These are phyloP conservation scores for Drosophila arawakana DNA, from an alignment of 1,140 invertebrate genomes.

Conservation along the genomic window DNA sequence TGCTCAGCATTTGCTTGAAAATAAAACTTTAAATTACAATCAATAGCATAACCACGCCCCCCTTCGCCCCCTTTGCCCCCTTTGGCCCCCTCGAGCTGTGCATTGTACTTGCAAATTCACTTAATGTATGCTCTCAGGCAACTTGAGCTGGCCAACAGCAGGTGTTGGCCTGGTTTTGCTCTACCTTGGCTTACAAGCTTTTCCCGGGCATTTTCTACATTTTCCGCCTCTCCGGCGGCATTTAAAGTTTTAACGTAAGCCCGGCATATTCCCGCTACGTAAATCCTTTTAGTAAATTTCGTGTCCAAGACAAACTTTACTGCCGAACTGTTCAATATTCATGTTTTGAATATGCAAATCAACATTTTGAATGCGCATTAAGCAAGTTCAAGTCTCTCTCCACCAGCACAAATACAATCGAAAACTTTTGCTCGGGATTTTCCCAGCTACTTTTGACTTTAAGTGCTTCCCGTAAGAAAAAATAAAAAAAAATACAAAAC, in stretches of 20 bases:
- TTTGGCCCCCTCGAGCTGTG: neutral
- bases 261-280: too few relatives aligned
- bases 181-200: constrained; percentile 10
- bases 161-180: constrained; percentile 13
- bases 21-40: constrained; percentile 71
- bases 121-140: constrained; percentile 38
- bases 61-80: neutral
- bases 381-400: constrained; percentile 28
- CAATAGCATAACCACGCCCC: constrained; percentile 28
- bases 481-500: constrained; percentile 6
- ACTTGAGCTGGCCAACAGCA: constrained; percentile 7
- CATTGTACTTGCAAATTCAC: constrained; percentile 63
- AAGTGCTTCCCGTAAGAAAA: constrained; percentile 3
- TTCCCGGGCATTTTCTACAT: constrained; percentile 12
- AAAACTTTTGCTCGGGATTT: constrained; percentile 28
- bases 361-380: constrained; percentile 36
- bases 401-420: neutral
- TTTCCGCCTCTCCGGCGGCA: neutral
- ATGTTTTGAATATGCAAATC: constrained; percentile 72
- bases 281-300: constrained; percentile 18
- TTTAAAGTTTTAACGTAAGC: neutral
- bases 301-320: constrained; percentile 30
- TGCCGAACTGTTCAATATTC: constrained; percentile 61
- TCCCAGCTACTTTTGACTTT: constrained; percentile 5
- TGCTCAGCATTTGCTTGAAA: constrained; percentile 39